Conservation (phyloP, 2,888 invertebrate genomes). For the Conistra vaccinii region DNA sequence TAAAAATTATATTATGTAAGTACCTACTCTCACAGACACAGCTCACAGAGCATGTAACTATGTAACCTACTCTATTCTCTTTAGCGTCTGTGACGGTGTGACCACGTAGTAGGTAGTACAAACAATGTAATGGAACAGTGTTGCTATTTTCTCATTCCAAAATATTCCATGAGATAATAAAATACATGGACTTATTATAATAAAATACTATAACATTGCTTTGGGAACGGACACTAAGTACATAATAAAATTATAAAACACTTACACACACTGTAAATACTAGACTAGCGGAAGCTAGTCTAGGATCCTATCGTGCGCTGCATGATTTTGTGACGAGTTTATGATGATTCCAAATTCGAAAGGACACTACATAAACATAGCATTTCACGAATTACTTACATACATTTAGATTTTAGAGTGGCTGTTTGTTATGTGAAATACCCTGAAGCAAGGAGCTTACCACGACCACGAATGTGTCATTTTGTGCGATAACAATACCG, state of each 20-base stretch:
- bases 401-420: no score
- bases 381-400: background rate
- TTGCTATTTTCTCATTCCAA: background rate
- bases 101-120: no score
- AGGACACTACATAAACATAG: background rate
- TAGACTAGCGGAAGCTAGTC: background rate
- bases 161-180: background rate
- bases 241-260: background rate
- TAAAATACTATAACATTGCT: background rate
- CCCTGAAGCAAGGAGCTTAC: background rate
- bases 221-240: background rate
- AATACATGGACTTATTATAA: no score
- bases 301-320: background rate
- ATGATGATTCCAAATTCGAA: background rate
- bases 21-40: no score
- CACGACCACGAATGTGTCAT: background rate
- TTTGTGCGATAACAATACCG: background rate
- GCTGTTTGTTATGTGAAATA: no score
- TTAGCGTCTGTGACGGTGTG: background rate
- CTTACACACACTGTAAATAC: background rate
- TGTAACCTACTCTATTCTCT: background rate
- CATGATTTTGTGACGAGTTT: background rate
- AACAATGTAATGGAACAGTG: background rate
- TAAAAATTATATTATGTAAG: no score
- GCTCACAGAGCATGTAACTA: no score